These are phyloP conservation scores for Galerucella pusilla DNA, from an alignment of 2,888 invertebrate genomes.

Conservation along the genomic window DNA sequence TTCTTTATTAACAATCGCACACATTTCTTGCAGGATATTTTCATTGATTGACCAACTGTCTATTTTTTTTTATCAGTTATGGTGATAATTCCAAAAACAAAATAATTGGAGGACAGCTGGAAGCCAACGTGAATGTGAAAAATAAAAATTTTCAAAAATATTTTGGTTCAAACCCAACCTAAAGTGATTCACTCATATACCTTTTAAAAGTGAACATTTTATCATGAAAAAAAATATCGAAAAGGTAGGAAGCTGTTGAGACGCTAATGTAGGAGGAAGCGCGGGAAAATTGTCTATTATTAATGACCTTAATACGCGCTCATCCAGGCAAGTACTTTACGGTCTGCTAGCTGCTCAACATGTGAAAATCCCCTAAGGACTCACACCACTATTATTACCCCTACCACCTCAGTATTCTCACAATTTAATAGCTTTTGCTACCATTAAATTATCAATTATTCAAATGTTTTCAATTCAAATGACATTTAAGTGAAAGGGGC, in stretches of 20 bases:
- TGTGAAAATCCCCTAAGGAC: constrained; percentile 59
- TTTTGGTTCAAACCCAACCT: no score
- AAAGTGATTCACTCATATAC: no score
- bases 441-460: constrained; percentile 49
- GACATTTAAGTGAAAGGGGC: constrained; percentile 34
- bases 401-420: constrained; percentile 19
- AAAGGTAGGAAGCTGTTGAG: neutral
- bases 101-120: no score
- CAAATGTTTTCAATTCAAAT: constrained; percentile 46
- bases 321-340: constrained; percentile 58
- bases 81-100: no score
- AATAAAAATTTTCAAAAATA: no score
- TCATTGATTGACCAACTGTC: no score
- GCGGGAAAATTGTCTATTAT: constrained; percentile 53
- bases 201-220: neutral
- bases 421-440: constrained; percentile 44
- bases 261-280: constrained; percentile 29
- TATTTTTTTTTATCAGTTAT: no score
- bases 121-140: no score
- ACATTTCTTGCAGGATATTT: no score
- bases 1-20: no score
- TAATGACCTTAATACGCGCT: constrained; percentile 57
- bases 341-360: constrained; percentile 60
- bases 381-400: constrained; percentile 54
- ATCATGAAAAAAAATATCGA: neutral